Evolutionary conservation across 2,888 invertebrate species (phyloP), one percentile per base, ranked within the genome.

Genomic region (Protodeltote pygarga): DNA sequence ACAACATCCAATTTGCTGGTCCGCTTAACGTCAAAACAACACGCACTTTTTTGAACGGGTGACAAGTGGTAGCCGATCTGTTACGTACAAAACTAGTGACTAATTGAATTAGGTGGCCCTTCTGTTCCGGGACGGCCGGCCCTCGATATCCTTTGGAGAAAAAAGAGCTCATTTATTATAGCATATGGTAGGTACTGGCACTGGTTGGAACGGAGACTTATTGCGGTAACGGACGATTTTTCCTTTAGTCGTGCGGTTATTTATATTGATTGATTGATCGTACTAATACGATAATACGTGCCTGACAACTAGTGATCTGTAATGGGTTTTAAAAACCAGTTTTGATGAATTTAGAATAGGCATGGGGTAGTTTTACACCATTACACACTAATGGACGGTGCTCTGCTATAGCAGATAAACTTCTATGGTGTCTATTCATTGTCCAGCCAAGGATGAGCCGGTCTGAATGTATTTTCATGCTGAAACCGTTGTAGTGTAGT

Each of bases 81-180:
- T 59, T 64, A 54, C 62, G 55, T 58, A 64, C 60, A 62, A 64
- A 77, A 76, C 67, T 75, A 69, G 59, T 60, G 62, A 57, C 65
- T 79, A 77, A 79, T 77, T 77, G 75, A 72, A 77, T 77, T 71
- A 65, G 63, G 58, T 47, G 69, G 53, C 58, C 61, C 59, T 62
- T 65, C 50, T 58, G 64, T 60, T 51, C 52, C 31, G 47, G 50
- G 57, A 48, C 42, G 49, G 40, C 24, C 42, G 48, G 15, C 25
- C 41, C 45, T 45, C 44, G 41, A 50, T 49, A 63, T 52, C 53
- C 54, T 27, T 47, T 27, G 35, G 45, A 44, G 53, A 59, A 62
- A 65, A 60, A 68, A 68, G 32, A 28, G 31, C 27, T 52, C 41
- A 64, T 68, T 64, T 69, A 66, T 66, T 70, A 70, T 45, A 38